Conservation (phyloP, 2,888 invertebrate genomes). For the Pterobdella sp. region DNA sequence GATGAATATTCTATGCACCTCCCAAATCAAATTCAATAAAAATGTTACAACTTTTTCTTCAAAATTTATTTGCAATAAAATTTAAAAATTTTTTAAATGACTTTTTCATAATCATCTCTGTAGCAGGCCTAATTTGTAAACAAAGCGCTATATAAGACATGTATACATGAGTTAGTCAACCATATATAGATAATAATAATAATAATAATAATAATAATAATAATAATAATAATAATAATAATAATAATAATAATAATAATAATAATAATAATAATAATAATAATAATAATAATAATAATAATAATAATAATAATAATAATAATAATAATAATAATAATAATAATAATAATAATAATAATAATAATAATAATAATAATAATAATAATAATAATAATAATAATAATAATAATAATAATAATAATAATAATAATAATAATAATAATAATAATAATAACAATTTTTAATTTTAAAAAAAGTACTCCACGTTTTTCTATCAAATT, state of each 20-base stretch:
- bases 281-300: neutral
- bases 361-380: slow-evolving; percentile 17
- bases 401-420: slow-evolving; percentile 14
- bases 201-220: slow-evolving; percentile 9
- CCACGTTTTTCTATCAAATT: no score
- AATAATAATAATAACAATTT: no score
- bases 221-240: slow-evolving; percentile 10
- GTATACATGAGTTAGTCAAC: no score
- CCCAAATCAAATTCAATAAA: no score
- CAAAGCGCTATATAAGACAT: no score
- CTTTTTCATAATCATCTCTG: no score
- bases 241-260: slow-evolving; percentile 5
- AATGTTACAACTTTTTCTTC: no score
- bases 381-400: slow-evolving; percentile 15
- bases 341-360: neutral
- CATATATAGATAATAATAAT: neutral
- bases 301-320: neutral
- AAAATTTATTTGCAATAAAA: no score
- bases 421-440: slow-evolving; percentile 3
- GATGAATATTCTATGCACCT: no score
- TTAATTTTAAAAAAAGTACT: no score
- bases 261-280: slow-evolving; percentile 3
- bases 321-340: neutral
- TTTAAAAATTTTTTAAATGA: no score
- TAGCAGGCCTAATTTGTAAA: no score